Percentiles rank a stretch among this genome's conserved stretches.
phyloP scores from a whole-genome alignment of 2,113 vertebrate genomes.

The Camarhynchus parvulus region DNA sequence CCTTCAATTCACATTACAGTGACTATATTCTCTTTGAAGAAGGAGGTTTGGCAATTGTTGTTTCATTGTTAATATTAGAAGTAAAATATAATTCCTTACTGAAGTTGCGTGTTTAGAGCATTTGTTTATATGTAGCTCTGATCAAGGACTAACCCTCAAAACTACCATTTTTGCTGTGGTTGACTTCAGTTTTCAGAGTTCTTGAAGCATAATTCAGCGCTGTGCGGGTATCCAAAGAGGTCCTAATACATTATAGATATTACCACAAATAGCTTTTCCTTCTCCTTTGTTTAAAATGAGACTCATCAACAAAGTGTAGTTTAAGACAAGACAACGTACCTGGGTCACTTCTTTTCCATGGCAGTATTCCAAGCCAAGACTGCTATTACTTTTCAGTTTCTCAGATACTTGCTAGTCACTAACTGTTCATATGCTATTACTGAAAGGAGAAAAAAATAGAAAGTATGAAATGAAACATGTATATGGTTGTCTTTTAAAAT shows the following conservation, averaged over 20 bases:
- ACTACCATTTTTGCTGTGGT: neutral
- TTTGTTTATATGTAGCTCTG: neutral
- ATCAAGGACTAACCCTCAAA: neutral
- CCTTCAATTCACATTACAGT: neutral
- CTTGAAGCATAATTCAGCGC: neutral
- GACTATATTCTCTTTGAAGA: neutral
- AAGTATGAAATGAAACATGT: neutral
- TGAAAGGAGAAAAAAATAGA: neutral
- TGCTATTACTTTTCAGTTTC: neutral
- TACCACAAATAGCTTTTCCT: neutral
- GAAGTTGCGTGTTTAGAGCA: neutral
- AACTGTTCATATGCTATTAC: neutral
- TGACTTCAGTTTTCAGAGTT: neutral
- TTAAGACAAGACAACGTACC: neutral
- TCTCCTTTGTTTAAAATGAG: neutral
- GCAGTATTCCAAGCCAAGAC: neutral
- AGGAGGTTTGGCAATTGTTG: neutral
- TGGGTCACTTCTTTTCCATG: neutral
- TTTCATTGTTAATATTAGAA: neutral
- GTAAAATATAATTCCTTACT: neutral
- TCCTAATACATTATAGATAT: neutral
- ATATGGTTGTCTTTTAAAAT: slow-evolving; percentile 57
- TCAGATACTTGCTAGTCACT: neutral
- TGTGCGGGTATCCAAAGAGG: neutral
- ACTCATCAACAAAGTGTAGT: neutral